These are phyloP conservation scores for Torymus auratus DNA, from an alignment of 2,888 invertebrate genomes.

Conservation along the genomic window DNA sequence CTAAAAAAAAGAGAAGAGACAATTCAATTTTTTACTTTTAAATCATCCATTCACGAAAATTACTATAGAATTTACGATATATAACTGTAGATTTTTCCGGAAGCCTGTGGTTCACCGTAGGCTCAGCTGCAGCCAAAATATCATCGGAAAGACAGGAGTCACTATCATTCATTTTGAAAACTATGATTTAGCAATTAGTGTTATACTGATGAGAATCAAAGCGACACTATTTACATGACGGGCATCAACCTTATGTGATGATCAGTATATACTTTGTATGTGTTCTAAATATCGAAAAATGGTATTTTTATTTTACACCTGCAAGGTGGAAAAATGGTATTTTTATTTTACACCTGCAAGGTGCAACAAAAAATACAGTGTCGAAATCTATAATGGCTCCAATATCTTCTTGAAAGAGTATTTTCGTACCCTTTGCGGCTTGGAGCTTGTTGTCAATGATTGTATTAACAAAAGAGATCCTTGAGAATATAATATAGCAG, in stretches of 20 bases:
- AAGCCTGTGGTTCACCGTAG: not conserved
- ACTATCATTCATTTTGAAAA: not conserved
- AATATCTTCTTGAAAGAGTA: not conserved
- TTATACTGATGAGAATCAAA: too few relatives aligned
- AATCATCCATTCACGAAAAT: slow-evolving; percentile 1
- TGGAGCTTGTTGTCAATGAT: slow-evolving; percentile 85
- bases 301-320: too few relatives aligned
- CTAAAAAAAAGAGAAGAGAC: not conserved
- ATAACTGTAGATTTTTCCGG: not conserved
- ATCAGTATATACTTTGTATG: too few relatives aligned
- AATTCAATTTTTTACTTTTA: too few relatives aligned
- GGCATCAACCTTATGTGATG: too few relatives aligned
- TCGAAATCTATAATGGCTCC: too few relatives aligned
- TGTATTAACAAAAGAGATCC: slow-evolving; percentile 84
- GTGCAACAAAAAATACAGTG: too few relatives aligned
- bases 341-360: too few relatives aligned
- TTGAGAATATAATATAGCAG: slow-evolving; percentile 84
- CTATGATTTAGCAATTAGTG: too few relatives aligned
- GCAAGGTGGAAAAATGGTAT: too few relatives aligned
- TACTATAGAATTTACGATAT: not conserved
- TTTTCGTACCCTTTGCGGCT: slow-evolving; percentile 81
- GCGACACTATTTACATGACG: too few relatives aligned
- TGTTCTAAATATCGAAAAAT: too few relatives aligned
- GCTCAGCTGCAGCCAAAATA: slow-evolving; percentile 10
- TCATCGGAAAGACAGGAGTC: not conserved